A percentile compares a stretch with the other conserved stretches of the same genome.
Evolutionary conservation across 2,113 vertebrate genomes (phyloP).

Genomic region (Pseudopodoces humilis): DNA sequence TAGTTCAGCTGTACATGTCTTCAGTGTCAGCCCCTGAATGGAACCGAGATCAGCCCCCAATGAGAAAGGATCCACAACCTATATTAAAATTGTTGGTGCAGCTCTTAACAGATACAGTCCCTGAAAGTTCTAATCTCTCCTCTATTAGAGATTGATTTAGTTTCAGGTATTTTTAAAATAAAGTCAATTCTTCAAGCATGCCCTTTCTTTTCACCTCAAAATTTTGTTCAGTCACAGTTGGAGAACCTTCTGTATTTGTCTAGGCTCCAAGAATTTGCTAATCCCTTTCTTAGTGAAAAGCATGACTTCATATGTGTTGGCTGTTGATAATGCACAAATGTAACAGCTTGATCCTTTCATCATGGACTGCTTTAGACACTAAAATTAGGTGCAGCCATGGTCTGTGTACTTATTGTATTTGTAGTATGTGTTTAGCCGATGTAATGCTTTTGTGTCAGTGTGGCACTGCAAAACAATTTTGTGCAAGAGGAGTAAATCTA

Average conservation of each 20-base stretch:
- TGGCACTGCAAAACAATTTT: background rate
- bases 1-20: background rate
- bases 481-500: background rate
- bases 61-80: background rate
- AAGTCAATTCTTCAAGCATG: background rate
- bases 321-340: background rate
- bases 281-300: slow-evolving; percentile 26
- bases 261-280: slow-evolving; percentile 36
- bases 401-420: background rate
- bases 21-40: background rate
- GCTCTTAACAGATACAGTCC: background rate
- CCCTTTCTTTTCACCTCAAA: background rate
- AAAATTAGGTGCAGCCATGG: background rate
- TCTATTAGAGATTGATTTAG: background rate
- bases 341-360: slow-evolving; percentile 34
- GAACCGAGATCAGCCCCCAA: background rate
- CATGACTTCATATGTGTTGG: slow-evolving; percentile 1
- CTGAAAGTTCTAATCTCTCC: background rate
- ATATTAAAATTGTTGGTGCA: background rate
- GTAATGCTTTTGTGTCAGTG: background rate
- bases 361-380: background rate
- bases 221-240: background rate
- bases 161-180: background rate
- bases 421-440: background rate
- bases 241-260: slow-evolving; percentile 39